These are phyloP conservation scores for Isaurus tuberculatus DNA, from an alignment of 92 coral and sea anemone species.

Conservation along the genomic window DNA sequence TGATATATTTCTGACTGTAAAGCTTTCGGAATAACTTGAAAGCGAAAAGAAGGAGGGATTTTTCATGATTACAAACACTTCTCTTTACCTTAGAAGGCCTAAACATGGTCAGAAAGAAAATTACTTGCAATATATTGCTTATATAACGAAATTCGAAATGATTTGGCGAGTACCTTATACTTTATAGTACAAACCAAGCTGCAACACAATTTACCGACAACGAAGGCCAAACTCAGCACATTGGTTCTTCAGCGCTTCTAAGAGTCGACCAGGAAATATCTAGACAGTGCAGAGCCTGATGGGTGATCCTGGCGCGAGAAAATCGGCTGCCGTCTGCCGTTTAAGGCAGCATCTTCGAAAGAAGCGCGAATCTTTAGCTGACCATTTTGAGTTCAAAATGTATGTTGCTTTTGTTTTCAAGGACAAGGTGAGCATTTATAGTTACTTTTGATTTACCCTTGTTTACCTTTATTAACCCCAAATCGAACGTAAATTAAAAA, in stretches of 20 bases:
- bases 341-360: constrained; percentile 83
- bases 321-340: constrained; percentile 69
- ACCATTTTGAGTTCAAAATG: constrained; percentile 91
- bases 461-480: neutral
- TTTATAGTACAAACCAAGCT: constrained; percentile 34
- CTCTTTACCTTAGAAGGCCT: constrained; percentile 44
- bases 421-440: constrained; percentile 84
- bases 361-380: constrained; percentile 87
- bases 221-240: constrained; percentile 14
- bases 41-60: constrained; percentile 31
- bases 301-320: constrained; percentile 88
- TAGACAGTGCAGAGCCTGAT: constrained; percentile 35
- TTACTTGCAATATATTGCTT: constrained; percentile 53
- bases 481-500: constrained; percentile 2
- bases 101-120: constrained; percentile 82
- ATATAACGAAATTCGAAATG: constrained; percentile 31
- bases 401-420: constrained; percentile 91
- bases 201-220: constrained; percentile 25
- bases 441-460: neutral
- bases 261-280: constrained; percentile 52
- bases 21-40: neutral
- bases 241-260: constrained; percentile 25
- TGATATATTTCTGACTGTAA: neutral
- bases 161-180: constrained; percentile 4
- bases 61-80: constrained; percentile 67